phyloP scores from a whole-genome alignment of 2,113 vertebrate species.

The Mustela lutreola region DNA sequence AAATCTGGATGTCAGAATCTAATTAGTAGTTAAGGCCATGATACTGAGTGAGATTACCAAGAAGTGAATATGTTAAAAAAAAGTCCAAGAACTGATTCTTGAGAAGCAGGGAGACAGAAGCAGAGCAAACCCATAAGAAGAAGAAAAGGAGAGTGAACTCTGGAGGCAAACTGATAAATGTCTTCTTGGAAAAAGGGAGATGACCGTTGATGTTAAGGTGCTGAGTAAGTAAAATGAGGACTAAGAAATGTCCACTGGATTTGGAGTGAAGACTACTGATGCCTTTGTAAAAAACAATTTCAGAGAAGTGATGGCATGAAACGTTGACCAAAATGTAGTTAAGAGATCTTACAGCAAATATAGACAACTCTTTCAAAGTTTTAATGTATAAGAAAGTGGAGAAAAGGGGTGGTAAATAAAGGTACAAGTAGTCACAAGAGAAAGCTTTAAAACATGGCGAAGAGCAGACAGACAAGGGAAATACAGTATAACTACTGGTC shows the following conservation, averaged over 20 bases:
- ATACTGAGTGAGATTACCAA: not conserved
- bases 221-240: not conserved
- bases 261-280: not conserved
- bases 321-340: not conserved
- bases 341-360: not conserved
- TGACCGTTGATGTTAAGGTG: not conserved
- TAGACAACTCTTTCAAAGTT: not conserved
- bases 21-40: not conserved
- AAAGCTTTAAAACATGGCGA: not conserved
- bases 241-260: not conserved
- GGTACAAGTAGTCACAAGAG: not conserved
- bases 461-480: not conserved
- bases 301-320: not conserved
- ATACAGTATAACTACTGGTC: not conserved
- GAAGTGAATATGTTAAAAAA: not conserved
- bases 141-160: not conserved
- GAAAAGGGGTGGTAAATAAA: not conserved
- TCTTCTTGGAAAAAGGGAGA: not conserved
- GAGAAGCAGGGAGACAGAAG: not conserved
- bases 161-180: not conserved
- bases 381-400: not conserved
- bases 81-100: not conserved
- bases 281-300: not conserved
- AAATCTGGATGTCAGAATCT: not conserved
- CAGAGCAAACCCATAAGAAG: not conserved